Conservation (phyloP, 2,113 vertebrate genomes). For the Caretta caretta region DNA sequence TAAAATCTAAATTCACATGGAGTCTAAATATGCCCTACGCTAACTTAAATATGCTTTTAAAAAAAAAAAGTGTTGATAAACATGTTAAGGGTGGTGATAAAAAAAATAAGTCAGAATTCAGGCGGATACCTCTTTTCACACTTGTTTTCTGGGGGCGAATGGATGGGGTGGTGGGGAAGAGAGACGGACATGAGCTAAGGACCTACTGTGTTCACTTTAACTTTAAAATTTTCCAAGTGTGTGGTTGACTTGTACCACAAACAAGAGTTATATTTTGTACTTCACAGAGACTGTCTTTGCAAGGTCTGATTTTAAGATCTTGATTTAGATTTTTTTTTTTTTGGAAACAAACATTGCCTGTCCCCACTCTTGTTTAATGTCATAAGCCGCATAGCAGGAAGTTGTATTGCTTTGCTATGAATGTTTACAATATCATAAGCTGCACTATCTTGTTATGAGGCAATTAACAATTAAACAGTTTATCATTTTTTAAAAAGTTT, state of each 20-base stretch:
- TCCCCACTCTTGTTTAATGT: not conserved
- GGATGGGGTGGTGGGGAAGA: not conserved
- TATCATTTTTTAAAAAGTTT: not conserved
- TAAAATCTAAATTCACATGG: not conserved
- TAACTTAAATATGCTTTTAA: not conserved
- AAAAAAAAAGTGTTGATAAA: not conserved
- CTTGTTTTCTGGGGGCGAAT: not conserved
- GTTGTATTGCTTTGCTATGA: not conserved
- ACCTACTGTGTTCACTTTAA: not conserved
- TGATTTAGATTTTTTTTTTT: not conserved
- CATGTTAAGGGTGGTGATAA: not conserved
- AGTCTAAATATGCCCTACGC: not conserved
- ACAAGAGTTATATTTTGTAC: not conserved
- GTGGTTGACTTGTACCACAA: not conserved
- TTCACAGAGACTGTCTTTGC: not conserved
- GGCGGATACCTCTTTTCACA: not conserved
- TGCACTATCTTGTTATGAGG: not conserved
- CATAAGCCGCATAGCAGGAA: too few relatives aligned
- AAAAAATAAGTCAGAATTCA: not conserved
- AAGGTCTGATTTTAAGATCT: not conserved
- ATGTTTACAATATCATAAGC: not conserved
- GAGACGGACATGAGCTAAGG: not conserved
- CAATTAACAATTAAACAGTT: not conserved
- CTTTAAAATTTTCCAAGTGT: not conserved
- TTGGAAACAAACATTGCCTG: not conserved